Base-by-base conservation (phyloP, 92 coral and sea anemone species). In the Porites rus region DNA sequence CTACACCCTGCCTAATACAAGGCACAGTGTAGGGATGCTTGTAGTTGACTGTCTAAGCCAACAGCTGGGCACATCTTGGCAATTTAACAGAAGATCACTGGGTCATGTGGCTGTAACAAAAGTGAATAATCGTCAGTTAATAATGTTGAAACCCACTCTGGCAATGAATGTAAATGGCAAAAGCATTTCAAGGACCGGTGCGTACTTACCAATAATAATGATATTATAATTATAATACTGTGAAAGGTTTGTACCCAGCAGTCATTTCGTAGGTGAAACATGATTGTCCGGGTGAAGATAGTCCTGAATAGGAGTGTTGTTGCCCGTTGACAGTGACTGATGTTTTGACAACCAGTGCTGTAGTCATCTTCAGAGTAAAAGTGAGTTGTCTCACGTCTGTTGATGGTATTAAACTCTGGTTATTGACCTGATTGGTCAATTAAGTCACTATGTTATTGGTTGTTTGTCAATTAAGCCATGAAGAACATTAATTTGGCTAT, bases 1-100 rank as follows among this genome's bases (percentile, higher is more conserved):
- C 80, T 77, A 81, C 72, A 76, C 66, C 66, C 84, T 91, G 12
- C 98, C 96, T 13, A 87, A 86, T 75, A 95, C 96, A 46, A 84
- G 98, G 20, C 96, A 95, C 82, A 95, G 96, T 70, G 83, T 95
- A 19, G 98, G 98, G 22, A 93, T 95, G 98, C 77, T 92, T 64
- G 95, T 92, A 69, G 93, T 95, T 18, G 92, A 93, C 75, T 76
- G 84, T 63, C 90, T 95, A 10, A 93, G 95, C 2, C 87, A 81
- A 19, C 85, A 83, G 46, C 89, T 95, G 16, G 92, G 90, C 46
- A 88, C 90, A 8, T 22, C 67, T 5, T 93, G 94, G 96, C 87
- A 82, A 43, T 89, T 91, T 54, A 90, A 83, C 77, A 77, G 63
- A 76, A 88, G 80, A 67, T 93, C 82, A 8, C 25, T 83, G 64